A percentile compares a stretch with the other conserved stretches of the same genome.
Evolutionary conservation across 1,140 invertebrate species (phyloP).

Genomic region (Heliothis subflexa): DNA sequence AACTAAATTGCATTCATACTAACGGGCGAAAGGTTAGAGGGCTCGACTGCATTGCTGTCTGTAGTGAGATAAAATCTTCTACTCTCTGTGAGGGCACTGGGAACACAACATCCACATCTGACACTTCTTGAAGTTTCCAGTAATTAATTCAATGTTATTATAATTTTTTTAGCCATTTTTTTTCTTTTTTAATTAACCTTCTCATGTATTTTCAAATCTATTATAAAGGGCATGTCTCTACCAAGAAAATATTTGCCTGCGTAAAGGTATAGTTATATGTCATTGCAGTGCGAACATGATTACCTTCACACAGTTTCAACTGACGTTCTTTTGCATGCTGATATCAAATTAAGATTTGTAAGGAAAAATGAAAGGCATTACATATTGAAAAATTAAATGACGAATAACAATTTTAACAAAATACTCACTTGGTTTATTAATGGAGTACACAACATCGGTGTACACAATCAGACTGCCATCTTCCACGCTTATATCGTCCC

Average conservation of each 20-base stretch:
- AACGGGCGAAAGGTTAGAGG: not conserved
- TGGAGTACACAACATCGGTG: conserved; percentile 49
- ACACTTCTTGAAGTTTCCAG: too few relatives aligned
- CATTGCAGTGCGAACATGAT: not conserved
- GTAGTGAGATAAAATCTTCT: not conserved
- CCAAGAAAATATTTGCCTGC: not conserved
- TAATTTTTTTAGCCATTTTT: too few relatives aligned
- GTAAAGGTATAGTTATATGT: not conserved
- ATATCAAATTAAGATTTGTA: not conserved
- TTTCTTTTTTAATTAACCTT: too few relatives aligned
- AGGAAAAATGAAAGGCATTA: not conserved
- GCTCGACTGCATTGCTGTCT: not conserved
- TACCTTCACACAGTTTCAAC: conserved; percentile 22
- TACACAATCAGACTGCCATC: conserved; percentile 68
- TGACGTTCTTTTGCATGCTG: not conserved
- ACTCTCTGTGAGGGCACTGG: not conserved
- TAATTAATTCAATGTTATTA: too few relatives aligned
- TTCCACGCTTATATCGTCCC: conserved; percentile 68
- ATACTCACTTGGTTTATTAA: conserved; percentile 29
- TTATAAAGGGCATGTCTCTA: too few relatives aligned
- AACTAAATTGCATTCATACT: not conserved
- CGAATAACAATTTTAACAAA: not conserved
- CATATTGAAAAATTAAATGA: not conserved
- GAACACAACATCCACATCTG: too few relatives aligned
- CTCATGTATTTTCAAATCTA: too few relatives aligned